A percentile compares a stretch with the other conserved stretches of the same genome.
Evolutionary conservation across 64 coral and sea anemone genomes (phyloP).

Genomic region (Exaiptasia diaphana): DNA sequence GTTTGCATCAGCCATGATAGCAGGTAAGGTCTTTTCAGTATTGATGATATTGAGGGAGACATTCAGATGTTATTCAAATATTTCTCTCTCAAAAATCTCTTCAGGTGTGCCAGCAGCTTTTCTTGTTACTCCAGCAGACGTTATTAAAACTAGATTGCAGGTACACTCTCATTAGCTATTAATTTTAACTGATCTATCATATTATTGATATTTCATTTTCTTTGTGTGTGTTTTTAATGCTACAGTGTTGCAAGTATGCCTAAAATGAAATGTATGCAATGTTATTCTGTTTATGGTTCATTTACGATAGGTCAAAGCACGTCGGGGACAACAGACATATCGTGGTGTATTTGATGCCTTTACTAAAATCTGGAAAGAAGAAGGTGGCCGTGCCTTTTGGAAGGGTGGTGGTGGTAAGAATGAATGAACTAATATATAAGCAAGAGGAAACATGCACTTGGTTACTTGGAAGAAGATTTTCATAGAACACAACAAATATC

Average conservation of each 20-base stretch:
- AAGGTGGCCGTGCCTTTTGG: slow-evolving; percentile 93
- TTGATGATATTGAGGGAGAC: neutral
- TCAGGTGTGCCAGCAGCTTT: slow-evolving; percentile 83
- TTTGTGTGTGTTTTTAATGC: too few species aligned
- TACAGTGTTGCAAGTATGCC: too few species aligned
- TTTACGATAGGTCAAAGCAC: slow-evolving; percentile 84
- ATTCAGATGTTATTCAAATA: neutral
- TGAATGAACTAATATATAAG: too few species aligned
- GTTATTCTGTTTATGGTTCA: too few species aligned
- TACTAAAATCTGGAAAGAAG: slow-evolving; percentile 81
- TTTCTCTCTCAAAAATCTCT: neutral
- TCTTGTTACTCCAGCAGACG: slow-evolving; percentile 77
- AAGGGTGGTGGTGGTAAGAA: slow-evolving; percentile 84
- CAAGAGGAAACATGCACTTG: too few species aligned
- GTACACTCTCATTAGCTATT: too few species aligned
- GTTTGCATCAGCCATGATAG: slow-evolving; percentile 63
- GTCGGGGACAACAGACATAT: slow-evolving; percentile 84
- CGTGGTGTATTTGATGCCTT: slow-evolving; percentile 78
- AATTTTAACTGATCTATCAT: too few species aligned
- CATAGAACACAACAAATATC: too few species aligned
- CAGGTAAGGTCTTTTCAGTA: slow-evolving; percentile 45
- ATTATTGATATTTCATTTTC: too few species aligned
- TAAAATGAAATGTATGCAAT: too few species aligned
- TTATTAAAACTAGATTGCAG: slow-evolving; percentile 95
- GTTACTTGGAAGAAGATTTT: too few species aligned